These are phyloP conservation scores for Triplophysa bombifrons DNA, from an alignment of 2,797 vertebrate genomes.

Conservation along the genomic window DNA sequence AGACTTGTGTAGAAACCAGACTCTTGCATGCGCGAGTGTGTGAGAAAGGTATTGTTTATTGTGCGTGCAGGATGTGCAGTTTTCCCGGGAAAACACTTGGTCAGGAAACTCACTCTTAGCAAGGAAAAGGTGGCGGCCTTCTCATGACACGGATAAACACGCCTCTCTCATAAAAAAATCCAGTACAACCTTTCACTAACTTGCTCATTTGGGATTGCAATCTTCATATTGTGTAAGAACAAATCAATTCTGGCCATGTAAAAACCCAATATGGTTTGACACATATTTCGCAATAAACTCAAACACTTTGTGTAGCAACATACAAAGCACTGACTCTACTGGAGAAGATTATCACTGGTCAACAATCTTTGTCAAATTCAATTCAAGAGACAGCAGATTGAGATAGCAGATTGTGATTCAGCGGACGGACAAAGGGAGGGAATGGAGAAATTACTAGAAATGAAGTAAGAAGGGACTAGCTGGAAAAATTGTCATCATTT, in stretches of 20 bases:
- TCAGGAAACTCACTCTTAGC: constrained; percentile 72
- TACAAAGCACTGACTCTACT: neutral
- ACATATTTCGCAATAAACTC: neutral
- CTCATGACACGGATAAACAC: constrained; percentile 22
- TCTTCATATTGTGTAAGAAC: constrained; percentile 24
- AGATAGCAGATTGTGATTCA: constrained; percentile 63
- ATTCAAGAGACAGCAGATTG: constrained; percentile 69
- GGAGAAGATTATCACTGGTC: constrained; percentile 43
- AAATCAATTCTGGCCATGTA: neutral
- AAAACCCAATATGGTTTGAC: neutral
- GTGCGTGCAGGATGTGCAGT: constrained; percentile 76
- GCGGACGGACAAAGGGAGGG: constrained; percentile 10
- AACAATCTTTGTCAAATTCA: constrained; percentile 60
- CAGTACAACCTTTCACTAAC: constrained; percentile 57
- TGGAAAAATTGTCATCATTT: neutral
- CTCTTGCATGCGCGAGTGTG: constrained; percentile 68
- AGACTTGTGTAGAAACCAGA: constrained; percentile 28
- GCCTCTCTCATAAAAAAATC: constrained; percentile 56
- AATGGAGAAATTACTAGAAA: constrained; percentile 47
- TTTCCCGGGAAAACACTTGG: constrained; percentile 78
- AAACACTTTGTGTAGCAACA: neutral
- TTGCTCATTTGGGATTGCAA: constrained; percentile 56
- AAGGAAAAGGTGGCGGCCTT: constrained; percentile 52
- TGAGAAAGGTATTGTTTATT: constrained; percentile 82
- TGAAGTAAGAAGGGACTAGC: neutral